Base-by-base conservation (phyloP, 2,797 vertebrate species). In the Phoeniculus purpureus region DNA sequence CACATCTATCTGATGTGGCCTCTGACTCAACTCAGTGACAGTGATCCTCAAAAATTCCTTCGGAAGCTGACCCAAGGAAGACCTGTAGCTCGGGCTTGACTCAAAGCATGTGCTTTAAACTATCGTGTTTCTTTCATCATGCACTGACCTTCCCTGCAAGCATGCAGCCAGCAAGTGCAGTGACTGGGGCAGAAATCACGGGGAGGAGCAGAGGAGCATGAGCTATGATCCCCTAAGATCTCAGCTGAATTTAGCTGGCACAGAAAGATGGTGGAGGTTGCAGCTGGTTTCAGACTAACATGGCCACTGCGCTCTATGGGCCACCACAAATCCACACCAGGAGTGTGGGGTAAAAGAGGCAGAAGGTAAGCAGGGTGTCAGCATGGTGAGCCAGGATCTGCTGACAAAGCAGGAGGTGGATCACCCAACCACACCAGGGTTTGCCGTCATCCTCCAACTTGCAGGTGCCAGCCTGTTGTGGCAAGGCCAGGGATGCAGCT, bases 51-150 rank as follows among this genome's bases (percentile, higher is more conserved):
- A 58, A 34, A 91, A 81, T 29, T 18, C 27, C 32, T 81, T 72
- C 8, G 62, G 80, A 82, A 86, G 67, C 32, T 3, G 5, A 84
- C 50, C 16, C 23, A 43, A 45, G 12, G 32, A 85, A 79, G 81
- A 84, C 67, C 31, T 3, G 2, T 68, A 61, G 40, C 43, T 31
- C 43, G 43, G 59, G 60, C 34, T 87, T 79, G 68, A 66, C 66
- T 45, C 19, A 81, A 62, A 81, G 78, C 74, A 68, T 0, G 0
- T 71, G 40, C 75, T 72, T 84, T 78, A 81, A 60, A 59, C 31
- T 0, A 0, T 50, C 2, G 0, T 0, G 1, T 27, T 87, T 50
- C 65, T 23, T 88, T 79, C 64, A 34, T n/a, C 5, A 0, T n/a
- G 13, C 9, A 6, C 61, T n/a, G 7, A 56, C 1, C 4, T n/a